These are phyloP conservation scores for Prenolepis imparis DNA, from an alignment of 2,888 invertebrate genomes.

Conservation along the genomic window DNA sequence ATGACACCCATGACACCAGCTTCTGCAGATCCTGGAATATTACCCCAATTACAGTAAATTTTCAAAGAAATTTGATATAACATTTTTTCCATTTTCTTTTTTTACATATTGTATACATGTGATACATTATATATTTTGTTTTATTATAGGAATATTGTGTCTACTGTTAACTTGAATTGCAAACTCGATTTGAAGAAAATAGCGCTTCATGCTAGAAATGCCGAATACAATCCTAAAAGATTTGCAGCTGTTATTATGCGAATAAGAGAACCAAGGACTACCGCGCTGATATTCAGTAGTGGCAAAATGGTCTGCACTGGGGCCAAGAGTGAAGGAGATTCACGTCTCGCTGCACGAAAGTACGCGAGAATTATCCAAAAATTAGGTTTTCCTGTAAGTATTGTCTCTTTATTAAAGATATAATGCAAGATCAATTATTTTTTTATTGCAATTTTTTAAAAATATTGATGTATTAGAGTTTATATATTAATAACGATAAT, in stretches of 20 bases:
- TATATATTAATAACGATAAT: not conserved
- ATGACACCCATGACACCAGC: slow-evolving; percentile 93
- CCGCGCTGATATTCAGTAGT: slow-evolving; percentile 93
- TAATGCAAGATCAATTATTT: not conserved
- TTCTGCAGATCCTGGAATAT: slow-evolving; percentile 96
- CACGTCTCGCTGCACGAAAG: slow-evolving; percentile 92
- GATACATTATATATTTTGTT: not conserved
- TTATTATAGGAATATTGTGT: slow-evolving; percentile 95
- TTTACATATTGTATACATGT: not conserved
- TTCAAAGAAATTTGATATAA: not conserved
- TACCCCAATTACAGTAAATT: slow-evolving; percentile 95
- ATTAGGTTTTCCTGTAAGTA: slow-evolving; percentile 90
- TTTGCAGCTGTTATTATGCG: slow-evolving; percentile 99
- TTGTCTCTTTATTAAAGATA: not conserved
- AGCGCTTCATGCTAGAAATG: slow-evolving; percentile 98
- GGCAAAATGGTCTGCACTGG: slow-evolving; percentile 96
- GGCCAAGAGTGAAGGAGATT: slow-evolving; percentile 94
- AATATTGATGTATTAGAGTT: not conserved
- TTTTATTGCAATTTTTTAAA: not conserved
- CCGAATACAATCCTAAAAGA: slow-evolving; percentile 99
- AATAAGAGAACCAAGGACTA: slow-evolving; percentile 94
- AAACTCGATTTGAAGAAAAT: slow-evolving; percentile 98
- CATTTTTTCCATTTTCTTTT: not conserved
- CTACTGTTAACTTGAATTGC: slow-evolving; percentile 98
- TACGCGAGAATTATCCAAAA: slow-evolving; percentile 94